These are phyloP conservation scores for Pseudopleuronectes americanus DNA, from an alignment of 2,797 vertebrate genomes.

Conservation along the genomic window DNA sequence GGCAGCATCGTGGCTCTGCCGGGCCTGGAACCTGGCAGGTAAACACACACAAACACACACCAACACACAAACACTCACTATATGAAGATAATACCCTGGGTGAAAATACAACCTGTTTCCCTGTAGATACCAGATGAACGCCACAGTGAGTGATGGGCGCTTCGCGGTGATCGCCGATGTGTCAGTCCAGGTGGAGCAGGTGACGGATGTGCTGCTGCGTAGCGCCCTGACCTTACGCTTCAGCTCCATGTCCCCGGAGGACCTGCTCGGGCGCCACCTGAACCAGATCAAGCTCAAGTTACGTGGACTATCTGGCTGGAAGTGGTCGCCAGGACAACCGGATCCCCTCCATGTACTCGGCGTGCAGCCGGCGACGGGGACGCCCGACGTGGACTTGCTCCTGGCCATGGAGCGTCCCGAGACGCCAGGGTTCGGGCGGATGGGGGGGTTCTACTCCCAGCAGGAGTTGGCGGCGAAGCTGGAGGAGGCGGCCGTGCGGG, in stretches of 20 bases:
- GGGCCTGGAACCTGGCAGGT: conserved; percentile 94
- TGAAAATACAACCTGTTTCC: conserved; percentile 1
- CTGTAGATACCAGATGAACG: conserved; percentile 90
- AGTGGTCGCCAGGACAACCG: conserved; percentile 73
- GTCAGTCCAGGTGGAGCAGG: conserved; percentile 89
- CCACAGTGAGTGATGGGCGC: conserved; percentile 95
- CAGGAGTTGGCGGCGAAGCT: conserved; percentile 87
- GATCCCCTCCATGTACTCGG: conserved; percentile 90
- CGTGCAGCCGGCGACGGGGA: conserved; percentile 86
- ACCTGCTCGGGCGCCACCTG: conserved; percentile 92
- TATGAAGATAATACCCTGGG: background rate
- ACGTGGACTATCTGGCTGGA: conserved; percentile 83
- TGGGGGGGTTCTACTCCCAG: conserved; percentile 79
- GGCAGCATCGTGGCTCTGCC: conserved; percentile 93
- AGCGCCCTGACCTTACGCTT: conserved; percentile 88
- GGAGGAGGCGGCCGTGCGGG: conserved; percentile 84
- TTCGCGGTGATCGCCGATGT: conserved; percentile 93
- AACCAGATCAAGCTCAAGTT: conserved; percentile 89
- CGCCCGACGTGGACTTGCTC: conserved; percentile 87
- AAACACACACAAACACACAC: conserved; percentile 79
- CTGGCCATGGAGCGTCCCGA: conserved; percentile 89
- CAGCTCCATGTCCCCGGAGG: conserved; percentile 89
- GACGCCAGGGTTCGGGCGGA: conserved; percentile 35
- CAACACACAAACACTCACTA: conserved; percentile 74
- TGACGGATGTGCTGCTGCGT: conserved; percentile 89